These are phyloP conservation scores for Australoheros scitulus DNA, from an alignment of 2,113 vertebrate species.

Conservation along the genomic window DNA sequence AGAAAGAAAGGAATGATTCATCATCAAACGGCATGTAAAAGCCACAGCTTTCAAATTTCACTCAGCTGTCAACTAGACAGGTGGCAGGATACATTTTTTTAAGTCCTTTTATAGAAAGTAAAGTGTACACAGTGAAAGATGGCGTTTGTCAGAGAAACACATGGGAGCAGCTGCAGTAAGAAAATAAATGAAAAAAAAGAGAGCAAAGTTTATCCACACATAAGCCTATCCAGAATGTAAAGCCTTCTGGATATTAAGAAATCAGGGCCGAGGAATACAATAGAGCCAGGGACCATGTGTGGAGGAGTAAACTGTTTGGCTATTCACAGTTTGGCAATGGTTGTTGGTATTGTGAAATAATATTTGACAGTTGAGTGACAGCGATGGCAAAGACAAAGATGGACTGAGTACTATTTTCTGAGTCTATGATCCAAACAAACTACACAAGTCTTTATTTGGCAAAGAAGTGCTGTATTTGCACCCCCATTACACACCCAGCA, in stretches of 20 bases:
- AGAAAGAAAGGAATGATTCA: conserved; percentile 47
- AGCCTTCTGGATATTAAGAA: not conserved
- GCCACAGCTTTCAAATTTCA: conserved; percentile 44
- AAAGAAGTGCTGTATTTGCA: not conserved
- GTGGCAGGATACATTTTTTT: conserved; percentile 25
- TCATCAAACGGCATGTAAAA: conserved; percentile 63
- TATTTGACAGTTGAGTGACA: conserved; percentile 20
- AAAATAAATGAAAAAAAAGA: conserved; percentile 1
- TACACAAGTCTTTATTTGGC: not conserved
- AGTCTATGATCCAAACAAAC: not conserved
- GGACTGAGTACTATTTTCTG: not conserved
- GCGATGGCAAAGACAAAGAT: conserved; percentile 9
- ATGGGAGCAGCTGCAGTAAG: not conserved
- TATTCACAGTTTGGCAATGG: conserved; percentile 7
- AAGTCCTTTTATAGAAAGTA: conserved; percentile 21
- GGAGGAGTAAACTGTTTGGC: not conserved
- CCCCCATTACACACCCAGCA: too few species aligned
- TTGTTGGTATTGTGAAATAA: conserved; percentile 13
- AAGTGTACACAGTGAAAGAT: conserved; percentile 17
- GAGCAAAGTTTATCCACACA: not conserved
- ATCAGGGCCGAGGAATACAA: not conserved
- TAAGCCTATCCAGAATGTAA: not conserved
- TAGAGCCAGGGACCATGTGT: not conserved
- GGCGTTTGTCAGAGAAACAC: conserved; percentile 27
- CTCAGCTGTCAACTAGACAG: conserved; percentile 42